phyloP scores from a whole-genome alignment of 2,888 invertebrate genomes.

The Pammene aurita region DNA sequence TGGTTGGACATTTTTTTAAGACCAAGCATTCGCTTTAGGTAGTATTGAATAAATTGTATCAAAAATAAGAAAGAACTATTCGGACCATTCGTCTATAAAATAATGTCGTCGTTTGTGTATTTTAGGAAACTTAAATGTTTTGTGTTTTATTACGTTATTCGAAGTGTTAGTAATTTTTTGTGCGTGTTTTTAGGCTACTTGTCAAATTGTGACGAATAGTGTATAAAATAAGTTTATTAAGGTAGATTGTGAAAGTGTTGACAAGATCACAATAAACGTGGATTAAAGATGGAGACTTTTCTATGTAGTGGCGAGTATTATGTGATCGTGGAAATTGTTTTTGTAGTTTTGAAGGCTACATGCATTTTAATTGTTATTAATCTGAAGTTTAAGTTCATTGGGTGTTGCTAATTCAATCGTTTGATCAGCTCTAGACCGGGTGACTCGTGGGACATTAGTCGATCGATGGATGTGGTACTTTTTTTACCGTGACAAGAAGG shows the following conservation, averaged over 20 bases:
- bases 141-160: neutral
- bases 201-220: conserved; percentile 20
- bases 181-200: conserved; percentile 9
- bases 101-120: neutral
- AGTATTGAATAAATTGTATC: neutral
- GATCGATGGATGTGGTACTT: neutral
- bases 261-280: conserved; percentile 4
- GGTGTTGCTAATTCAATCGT: neutral
- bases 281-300: conserved; percentile 2
- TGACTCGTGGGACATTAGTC: neutral
- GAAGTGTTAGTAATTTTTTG: neutral
- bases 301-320: neutral
- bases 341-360: no score
- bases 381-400: neutral
- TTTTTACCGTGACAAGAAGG: neutral
- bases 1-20: neutral
- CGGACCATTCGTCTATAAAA: neutral
- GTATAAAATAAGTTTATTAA: conserved; percentile 15
- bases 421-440: neutral
- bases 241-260: neutral
- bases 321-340: neutral
- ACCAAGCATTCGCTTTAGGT: neutral
- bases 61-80: neutral
- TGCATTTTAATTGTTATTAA: no score
- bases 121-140: neutral